Percentiles rank a stretch among this genome's conserved stretches.
Evolutionary conservation across 2,113 vertebrate species (phyloP).

Genomic region (Monarcha castaneiventris): DNA sequence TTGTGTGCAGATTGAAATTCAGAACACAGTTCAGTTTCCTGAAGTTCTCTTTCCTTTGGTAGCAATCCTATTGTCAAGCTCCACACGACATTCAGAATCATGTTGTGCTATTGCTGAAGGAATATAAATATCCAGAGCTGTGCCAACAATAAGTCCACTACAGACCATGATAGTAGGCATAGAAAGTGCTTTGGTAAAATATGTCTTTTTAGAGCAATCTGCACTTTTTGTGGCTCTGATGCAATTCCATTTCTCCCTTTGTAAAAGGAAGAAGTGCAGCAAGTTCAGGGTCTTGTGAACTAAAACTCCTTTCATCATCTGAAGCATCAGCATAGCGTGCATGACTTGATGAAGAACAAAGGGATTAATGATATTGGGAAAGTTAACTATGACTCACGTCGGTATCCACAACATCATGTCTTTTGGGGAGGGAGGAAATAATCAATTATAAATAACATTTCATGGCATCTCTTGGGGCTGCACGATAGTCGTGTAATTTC

Average conservation of each 20-base stretch:
- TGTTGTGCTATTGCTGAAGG: slow-evolving; percentile 32
- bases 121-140: slow-evolving; percentile 49
- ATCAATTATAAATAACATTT: slow-evolving; percentile 19
- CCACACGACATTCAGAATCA: background rate
- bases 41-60: slow-evolving; percentile 8
- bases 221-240: background rate
- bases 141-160: slow-evolving; percentile 40
- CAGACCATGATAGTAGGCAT: background rate
- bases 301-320: slow-evolving; percentile 22
- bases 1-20: slow-evolving; percentile 40
- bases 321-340: background rate
- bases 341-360: slow-evolving; percentile 19
- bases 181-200: slow-evolving; percentile 25
- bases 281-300: slow-evolving; percentile 28
- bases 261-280: background rate
- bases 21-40: background rate
- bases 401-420: background rate
- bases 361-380: slow-evolving; percentile 24
- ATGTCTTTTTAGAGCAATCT: background rate
- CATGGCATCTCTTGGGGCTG: slow-evolving; percentile 8
- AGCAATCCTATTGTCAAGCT: slow-evolving; percentile 34
- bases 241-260: slow-evolving; percentile 7
- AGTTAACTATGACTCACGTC: background rate
- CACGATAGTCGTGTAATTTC: background rate
- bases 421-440: background rate